phyloP scores from a whole-genome alignment of 2,113 vertebrate species.

The Fukomys damarensis region DNA sequence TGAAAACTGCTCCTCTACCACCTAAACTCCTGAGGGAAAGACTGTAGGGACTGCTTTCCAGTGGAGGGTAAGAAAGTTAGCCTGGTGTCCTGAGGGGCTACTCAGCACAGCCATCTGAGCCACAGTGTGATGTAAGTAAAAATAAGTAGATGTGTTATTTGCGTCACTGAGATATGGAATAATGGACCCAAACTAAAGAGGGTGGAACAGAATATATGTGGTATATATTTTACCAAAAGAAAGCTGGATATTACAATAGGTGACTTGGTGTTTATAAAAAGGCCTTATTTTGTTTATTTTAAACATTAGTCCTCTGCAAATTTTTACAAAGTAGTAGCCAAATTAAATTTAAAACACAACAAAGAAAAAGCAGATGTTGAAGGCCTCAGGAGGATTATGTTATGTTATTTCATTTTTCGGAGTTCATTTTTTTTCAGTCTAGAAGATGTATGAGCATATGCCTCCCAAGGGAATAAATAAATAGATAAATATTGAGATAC shows the following conservation, averaged over 20 bases:
- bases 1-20: neutral
- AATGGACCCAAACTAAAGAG: neutral
- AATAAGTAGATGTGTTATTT: neutral
- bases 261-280: constrained; percentile 18
- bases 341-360: constrained; percentile 56
- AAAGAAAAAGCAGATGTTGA: constrained; percentile 38
- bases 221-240: neutral
- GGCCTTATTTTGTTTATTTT: constrained; percentile 41
- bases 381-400: neutral
- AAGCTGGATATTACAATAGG: neutral
- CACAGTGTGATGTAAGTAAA: neutral
- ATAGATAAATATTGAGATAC: constrained; percentile 79
- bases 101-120: neutral
- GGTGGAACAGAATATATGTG: neutral
- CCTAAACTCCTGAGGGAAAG: neutral
- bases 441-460: constrained; percentile 29
- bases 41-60: neutral
- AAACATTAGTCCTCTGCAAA: neutral
- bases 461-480: constrained; percentile 1
- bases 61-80: neutral
- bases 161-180: neutral
- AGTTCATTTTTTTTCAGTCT: constrained; percentile 63
- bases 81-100: neutral
- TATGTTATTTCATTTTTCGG: neutral
- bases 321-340: constrained; percentile 6